Conservation (phyloP, 2,888 invertebrate species). For the Lasioglossum zephyrum region DNA sequence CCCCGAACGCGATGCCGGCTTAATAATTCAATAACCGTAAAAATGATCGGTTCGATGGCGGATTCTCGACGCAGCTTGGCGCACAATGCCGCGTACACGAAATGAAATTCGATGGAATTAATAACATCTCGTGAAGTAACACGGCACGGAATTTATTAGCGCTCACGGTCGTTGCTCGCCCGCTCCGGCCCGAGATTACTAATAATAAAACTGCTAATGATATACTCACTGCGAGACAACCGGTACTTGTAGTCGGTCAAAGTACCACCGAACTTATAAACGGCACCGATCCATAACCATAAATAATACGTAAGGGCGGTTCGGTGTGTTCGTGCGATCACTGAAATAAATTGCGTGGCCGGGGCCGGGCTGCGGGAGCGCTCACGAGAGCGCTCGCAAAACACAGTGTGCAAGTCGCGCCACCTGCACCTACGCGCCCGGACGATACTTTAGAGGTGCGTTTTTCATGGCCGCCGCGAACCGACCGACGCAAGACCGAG, state of each 20-base stretch:
- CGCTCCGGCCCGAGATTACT: slow-evolving; percentile 55
- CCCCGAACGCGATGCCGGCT: neutral
- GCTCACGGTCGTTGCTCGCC: slow-evolving; percentile 42
- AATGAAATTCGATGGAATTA: slow-evolving; percentile 61
- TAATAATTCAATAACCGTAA: slow-evolving; percentile 47
- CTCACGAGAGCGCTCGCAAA: slow-evolving; percentile 24
- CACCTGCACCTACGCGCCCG: slow-evolving; percentile 71
- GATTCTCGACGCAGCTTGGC: slow-evolving; percentile 15
- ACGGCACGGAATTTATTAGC: slow-evolving; percentile 53
- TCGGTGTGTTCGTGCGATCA: slow-evolving; percentile 59
- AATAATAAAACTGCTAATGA: slow-evolving; percentile 72
- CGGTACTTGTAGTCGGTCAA: slow-evolving; percentile 70
- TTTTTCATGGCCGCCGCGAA: slow-evolving; percentile 24
- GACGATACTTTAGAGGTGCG: slow-evolving; percentile 55
- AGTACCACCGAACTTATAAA: slow-evolving; percentile 70
- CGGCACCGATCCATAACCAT: slow-evolving; percentile 66
- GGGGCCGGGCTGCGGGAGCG: slow-evolving; percentile 7
- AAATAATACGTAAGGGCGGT: slow-evolving; percentile 66
- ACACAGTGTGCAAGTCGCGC: slow-evolving; percentile 38
- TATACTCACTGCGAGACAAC: slow-evolving; percentile 70
- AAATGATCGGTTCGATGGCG: slow-evolving; percentile 14
- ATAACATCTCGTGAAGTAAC: slow-evolving; percentile 48
- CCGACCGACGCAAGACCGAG: slow-evolving; percentile 47
- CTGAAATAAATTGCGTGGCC: slow-evolving; percentile 64
- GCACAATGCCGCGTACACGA: slow-evolving; percentile 32